phyloP scores from a whole-genome alignment of 2,113 vertebrate species.

The Halcyon senegalensis region DNA sequence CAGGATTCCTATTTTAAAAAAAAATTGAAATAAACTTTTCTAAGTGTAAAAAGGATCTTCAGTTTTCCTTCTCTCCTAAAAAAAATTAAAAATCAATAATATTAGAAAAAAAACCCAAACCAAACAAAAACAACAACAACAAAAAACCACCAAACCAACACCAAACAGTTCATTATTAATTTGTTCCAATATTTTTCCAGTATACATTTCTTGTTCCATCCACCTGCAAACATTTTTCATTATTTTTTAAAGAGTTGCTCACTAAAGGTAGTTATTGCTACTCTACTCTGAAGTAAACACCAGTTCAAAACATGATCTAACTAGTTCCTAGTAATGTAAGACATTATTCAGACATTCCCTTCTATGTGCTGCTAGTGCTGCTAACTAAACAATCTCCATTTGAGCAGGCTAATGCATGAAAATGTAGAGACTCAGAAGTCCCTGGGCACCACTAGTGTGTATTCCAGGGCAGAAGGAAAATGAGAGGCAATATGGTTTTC shows the following conservation, averaged over 20 bases:
- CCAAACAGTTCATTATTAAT: conserved; percentile 30
- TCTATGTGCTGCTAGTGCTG: not conserved
- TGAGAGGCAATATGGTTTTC: not conserved
- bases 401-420: not conserved
- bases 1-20: not conserved
- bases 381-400: conserved; percentile 14
- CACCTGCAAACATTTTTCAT: conserved; percentile 59
- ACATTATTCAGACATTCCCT: not conserved
- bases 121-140: not conserved
- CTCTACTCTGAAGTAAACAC: conserved; percentile 32
- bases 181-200: not conserved
- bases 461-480: not conserved
- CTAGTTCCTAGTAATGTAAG: conserved; percentile 16
- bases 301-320: conserved; percentile 32
- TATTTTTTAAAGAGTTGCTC: conserved; percentile 55
- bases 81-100: not conserved
- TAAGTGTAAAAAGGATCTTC: not conserved
- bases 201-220: conserved; percentile 28
- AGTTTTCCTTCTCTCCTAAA: not conserved
- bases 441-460: not conserved
- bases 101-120: not conserved
- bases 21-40: not conserved
- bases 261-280: conserved; percentile 51
- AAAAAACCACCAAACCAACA: not conserved
- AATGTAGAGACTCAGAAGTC: not conserved